Percentiles rank a stretch among this genome's conserved stretches.
These are phyloP conservation scores for Sminthurides bifidus DNA, from an alignment of 1,140 invertebrate species.

Conservation along the genomic window DNA sequence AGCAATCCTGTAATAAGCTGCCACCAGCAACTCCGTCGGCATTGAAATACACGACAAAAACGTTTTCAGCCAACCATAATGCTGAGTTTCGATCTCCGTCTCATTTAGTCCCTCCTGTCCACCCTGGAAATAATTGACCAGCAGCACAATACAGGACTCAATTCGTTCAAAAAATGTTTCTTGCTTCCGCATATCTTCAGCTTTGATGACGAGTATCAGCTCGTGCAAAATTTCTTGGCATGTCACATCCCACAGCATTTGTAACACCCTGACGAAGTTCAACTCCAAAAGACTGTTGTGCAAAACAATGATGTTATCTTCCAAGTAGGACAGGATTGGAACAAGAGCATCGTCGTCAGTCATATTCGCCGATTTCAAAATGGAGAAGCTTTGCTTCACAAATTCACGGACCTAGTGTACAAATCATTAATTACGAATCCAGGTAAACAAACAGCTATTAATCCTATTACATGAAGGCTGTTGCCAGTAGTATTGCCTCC, in stretches of 20 bases:
- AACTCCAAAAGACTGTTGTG: slow-evolving; percentile 9
- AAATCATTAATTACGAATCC: background rate
- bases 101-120: slow-evolving; percentile 19
- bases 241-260: slow-evolving; percentile 21
- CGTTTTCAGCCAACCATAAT: no score
- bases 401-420: background rate
- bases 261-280: slow-evolving; percentile 18
- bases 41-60: no score
- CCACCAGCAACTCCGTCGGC: no score
- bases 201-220: background rate
- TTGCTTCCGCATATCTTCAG: slow-evolving; percentile 1
- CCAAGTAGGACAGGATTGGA: slow-evolving; percentile 18
- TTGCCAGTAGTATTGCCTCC: background rate
- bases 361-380: background rate
- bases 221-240: slow-evolving; percentile 6
- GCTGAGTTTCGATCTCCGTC: no score
- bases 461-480: background rate
- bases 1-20: no score
- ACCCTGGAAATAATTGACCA: slow-evolving; percentile 20
- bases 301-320: slow-evolving; percentile 19
- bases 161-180: slow-evolving; percentile 10
- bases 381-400: background rate
- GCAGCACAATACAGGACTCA: background rate
- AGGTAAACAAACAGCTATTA: background rate
- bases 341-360: slow-evolving; percentile 8